phyloP scores from a whole-genome alignment of 2,888 invertebrate species.

The Elysia crispata region DNA sequence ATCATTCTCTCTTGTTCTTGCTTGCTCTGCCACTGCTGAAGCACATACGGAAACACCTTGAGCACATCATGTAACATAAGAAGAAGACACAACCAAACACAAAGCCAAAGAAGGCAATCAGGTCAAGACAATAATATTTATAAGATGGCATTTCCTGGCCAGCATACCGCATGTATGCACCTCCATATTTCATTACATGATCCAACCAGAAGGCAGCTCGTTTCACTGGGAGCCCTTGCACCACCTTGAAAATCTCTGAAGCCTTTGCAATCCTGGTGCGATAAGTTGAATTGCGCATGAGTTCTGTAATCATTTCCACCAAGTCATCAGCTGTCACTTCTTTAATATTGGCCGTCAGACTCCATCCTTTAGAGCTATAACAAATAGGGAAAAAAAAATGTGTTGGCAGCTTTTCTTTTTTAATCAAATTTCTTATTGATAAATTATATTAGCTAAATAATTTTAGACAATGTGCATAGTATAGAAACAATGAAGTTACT shows the following conservation, averaged over 20 bases:
- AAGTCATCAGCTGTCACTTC: conserved; percentile 49
- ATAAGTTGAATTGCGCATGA: conserved; percentile 46
- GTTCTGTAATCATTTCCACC: conserved; percentile 37
- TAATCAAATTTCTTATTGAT: too few relatives aligned
- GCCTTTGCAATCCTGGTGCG: conserved; percentile 1
- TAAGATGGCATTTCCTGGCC: conserved; percentile 23
- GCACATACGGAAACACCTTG: neutral
- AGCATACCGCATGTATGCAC: conserved; percentile 27
- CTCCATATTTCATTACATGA: conserved; percentile 26
- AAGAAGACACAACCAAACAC: too few relatives aligned
- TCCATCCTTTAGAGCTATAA: neutral
- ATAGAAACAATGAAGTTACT: too few relatives aligned
- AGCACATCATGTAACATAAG: neutral
- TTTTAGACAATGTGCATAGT: too few relatives aligned
- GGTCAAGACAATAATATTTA: neutral
- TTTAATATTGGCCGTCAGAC: conserved; percentile 42
- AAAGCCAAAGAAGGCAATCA: too few relatives aligned
- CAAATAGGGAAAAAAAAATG: too few relatives aligned
- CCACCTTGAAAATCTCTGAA: conserved; percentile 15
- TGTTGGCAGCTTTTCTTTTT: too few relatives aligned
- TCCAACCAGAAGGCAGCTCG: conserved; percentile 31
- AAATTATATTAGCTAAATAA: too few relatives aligned
- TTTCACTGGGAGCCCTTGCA: conserved; percentile 27
- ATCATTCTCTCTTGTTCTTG: too few relatives aligned
- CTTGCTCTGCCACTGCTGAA: too few relatives aligned